A percentile compares a stretch with the other conserved stretches of the same genome.
Evolutionary conservation across 2,888 invertebrate genomes (phyloP).

Genomic region (Hypomecis punctinalis): DNA sequence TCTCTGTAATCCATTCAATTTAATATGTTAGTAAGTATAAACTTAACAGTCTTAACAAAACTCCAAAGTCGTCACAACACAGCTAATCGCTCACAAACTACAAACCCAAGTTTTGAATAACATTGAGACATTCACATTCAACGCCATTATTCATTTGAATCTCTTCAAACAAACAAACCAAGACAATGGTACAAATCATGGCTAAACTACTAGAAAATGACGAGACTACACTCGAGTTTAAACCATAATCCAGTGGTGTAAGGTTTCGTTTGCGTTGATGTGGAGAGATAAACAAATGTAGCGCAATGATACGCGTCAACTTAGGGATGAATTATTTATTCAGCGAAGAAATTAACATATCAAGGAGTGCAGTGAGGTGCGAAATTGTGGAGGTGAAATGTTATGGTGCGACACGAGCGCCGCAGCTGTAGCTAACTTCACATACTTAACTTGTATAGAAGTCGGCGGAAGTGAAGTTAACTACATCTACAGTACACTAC

Average conservation of each 20-base stretch:
- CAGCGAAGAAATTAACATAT: slow-evolving; percentile 81
- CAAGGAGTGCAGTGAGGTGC: slow-evolving; percentile 52
- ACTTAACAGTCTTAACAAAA: neutral
- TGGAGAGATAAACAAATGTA: slow-evolving; percentile 61
- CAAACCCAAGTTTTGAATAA: slow-evolving; percentile 10
- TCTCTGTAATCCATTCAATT: no score
- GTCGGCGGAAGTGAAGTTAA: no score
- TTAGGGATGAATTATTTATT: slow-evolving; percentile 82
- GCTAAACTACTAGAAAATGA: slow-evolving; percentile 33
- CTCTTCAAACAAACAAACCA: slow-evolving; percentile 46
- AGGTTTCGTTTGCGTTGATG: slow-evolving; percentile 43
- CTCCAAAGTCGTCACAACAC: neutral
- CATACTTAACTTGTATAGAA: no score
- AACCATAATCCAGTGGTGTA: slow-evolving; percentile 48
- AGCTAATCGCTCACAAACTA: slow-evolving; percentile 8
- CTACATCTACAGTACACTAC: no score
- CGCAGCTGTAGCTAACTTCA: no score
- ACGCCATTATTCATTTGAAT: slow-evolving; percentile 30
- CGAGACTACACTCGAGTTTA: slow-evolving; percentile 41
- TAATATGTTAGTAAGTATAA: no score
- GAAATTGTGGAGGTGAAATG: slow-evolving; percentile 15
- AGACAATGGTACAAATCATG: slow-evolving; percentile 50
- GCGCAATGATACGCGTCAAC: slow-evolving; percentile 69
- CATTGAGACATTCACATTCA: slow-evolving; percentile 16
- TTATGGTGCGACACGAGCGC: no score